Base-by-base conservation (phyloP, 2,888 invertebrate genomes). In the Psococerastis gibbosa region DNA sequence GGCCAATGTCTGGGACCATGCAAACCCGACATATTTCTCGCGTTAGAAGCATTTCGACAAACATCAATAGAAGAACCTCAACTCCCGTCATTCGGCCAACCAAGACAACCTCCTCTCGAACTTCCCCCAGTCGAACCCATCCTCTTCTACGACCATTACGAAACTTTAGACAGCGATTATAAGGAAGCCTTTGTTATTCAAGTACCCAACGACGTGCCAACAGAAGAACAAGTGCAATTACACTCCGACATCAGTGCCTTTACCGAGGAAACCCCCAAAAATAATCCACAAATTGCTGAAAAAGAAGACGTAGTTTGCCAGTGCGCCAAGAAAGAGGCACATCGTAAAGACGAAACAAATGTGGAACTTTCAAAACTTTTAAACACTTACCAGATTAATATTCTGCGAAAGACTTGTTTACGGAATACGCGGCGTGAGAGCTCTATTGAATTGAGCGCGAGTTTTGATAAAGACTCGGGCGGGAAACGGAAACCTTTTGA, bases 401-500 rank as follows among this genome's bases (percentile, higher is more conserved):
- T 38, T 16, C 20, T 38, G 22, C 15, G 38, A 11, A 38, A 38
- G 20, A 38, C n/a, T 11, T 38, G 38, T 20, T 17, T 38, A 22
- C 17, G 22, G n/a, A 13, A 16, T 22, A 20, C 17, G 5, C 17
- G 38, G 5, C 3, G 38, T 6, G 38, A 38, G 20, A 38, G 38
- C 11, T 38, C 38, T 3, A n/a, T 38, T 22, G 38, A 38, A 18
- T 20, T 38, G 20, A 38, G 22, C 11, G 22, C n/a, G 9, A 38
- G 38, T 18, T 38, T 38, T 20, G 38, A 38, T 17, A 38, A 38
- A 38, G 38, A 38, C n/a, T 38, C 38, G 18, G 3, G 15, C 5
- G 22, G 18, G 20, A 38, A 38, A 38, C 17, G 38, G 11, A 38
- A 38, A 20, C 38, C 38, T 5, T 38, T 38, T 20, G 38, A 38